phyloP scores from a whole-genome alignment of 2,888 invertebrate genomes.

The Idaea biselata region DNA sequence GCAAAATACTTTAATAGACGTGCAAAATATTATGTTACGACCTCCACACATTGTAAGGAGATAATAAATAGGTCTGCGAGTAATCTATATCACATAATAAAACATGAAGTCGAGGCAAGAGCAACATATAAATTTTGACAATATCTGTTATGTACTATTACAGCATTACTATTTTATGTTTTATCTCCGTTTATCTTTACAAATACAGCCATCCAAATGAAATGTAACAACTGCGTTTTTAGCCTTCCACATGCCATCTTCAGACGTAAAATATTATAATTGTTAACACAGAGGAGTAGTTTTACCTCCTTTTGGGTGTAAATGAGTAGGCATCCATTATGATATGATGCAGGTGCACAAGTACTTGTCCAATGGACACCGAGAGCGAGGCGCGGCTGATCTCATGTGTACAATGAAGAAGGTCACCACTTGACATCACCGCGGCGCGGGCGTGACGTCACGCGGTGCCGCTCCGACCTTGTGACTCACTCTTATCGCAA shows the following conservation, averaged over 20 bases:
- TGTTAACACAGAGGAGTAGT: too few relatives aligned
- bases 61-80: background rate
- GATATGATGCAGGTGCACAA: background rate
- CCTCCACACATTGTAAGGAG: background rate
- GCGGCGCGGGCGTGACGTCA: constrained; percentile 40
- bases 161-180: background rate
- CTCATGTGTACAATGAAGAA: constrained; percentile 36
- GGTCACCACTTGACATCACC: constrained; percentile 59
- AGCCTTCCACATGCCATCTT: too few relatives aligned
- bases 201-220: background rate
- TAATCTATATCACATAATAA: background rate
- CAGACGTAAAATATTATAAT: too few relatives aligned
- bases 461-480: constrained; percentile 28
- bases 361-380: background rate
- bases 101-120: background rate
- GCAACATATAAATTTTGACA: background rate
- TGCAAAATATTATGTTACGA: background rate
- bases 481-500: constrained; percentile 36
- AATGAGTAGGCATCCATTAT: background rate
- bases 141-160: background rate
- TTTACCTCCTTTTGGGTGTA: too few relatives aligned
- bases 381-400: constrained; percentile 18
- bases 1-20: background rate
- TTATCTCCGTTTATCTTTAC: background rate
- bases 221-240: background rate